Conservation (phyloP, 2,888 invertebrate genomes). For the Heliconius ismenius region DNA sequence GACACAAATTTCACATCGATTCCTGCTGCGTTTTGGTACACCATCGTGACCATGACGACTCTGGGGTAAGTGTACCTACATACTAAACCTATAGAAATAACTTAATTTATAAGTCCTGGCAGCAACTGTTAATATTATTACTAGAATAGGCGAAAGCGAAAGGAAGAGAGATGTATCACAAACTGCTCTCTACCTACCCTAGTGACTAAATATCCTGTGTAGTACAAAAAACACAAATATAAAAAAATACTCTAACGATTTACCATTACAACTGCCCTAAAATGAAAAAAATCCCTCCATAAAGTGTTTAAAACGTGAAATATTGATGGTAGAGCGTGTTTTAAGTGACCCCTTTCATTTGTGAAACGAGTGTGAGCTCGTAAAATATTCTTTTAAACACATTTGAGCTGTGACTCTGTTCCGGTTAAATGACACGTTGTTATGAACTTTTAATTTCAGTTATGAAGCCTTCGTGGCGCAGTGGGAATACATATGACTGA, state of each 20-base stretch:
- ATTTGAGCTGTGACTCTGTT: conserved; percentile 36
- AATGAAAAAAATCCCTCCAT: conserved; percentile 63
- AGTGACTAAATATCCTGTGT: neutral
- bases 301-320: conserved; percentile 61
- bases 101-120: conserved; percentile 68
- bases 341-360: conserved; percentile 52
- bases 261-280: conserved; percentile 57
- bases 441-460: conserved; percentile 18
- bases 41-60: conserved; percentile 99
- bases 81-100: neutral
- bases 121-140: conserved; percentile 55
- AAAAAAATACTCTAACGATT: neutral
- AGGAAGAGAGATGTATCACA: neutral
- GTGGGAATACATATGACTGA: neutral
- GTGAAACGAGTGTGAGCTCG: conserved; percentile 47
- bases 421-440: conserved; percentile 32
- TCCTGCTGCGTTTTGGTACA: conserved; percentile 99
- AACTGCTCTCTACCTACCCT: neutral
- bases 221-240: neutral
- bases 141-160: too few species aligned
- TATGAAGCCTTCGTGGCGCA: neutral
- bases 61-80: conserved; percentile 90
- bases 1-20: conserved; percentile 99
- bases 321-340: conserved; percentile 54
- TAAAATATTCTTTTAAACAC: conserved; percentile 49